These are phyloP conservation scores for Trididemnum miniatum DNA, from an alignment of 23 tunicate genomes.

Conservation along the genomic window DNA sequence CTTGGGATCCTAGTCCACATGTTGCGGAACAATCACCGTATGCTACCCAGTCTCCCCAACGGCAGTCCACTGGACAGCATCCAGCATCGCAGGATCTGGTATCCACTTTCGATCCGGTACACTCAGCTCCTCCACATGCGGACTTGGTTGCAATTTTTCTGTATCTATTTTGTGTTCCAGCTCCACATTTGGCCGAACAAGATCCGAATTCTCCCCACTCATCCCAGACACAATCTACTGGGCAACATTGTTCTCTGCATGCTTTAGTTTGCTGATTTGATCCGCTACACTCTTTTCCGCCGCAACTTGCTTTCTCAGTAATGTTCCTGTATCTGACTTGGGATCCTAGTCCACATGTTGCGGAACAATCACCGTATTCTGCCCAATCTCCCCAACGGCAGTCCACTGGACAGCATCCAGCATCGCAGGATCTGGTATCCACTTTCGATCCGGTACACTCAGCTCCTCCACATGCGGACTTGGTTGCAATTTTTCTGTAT, in stretches of 20 bases:
- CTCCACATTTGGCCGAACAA: not conserved
- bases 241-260: slow-evolving; percentile 36
- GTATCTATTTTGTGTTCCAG: not conserved
- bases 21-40: not conserved
- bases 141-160: not conserved
- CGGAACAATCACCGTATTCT: slow-evolving; percentile 33
- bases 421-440: slow-evolving; percentile 23
- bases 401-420: slow-evolving; percentile 44
- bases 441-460: slow-evolving; percentile 5
- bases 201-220: slow-evolving; percentile 43
- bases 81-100: not conserved
- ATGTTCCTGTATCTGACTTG: slow-evolving; percentile 17
- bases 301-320: slow-evolving; percentile 1
- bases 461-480: slow-evolving; percentile 25
- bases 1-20: not conserved
- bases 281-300: slow-evolving; percentile 25
- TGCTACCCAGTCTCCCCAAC: not conserved
- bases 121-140: not conserved
- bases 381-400: slow-evolving; percentile 49
- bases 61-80: not conserved
- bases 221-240: slow-evolving; percentile 45
- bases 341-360: slow-evolving; percentile 45
- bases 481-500: not conserved
- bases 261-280: not conserved
- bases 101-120: not conserved